A percentile compares a stretch with the other conserved stretches of the same genome.
Evolutionary conservation across 2,113 vertebrate genomes (phyloP).

Genomic region (Spheniscus mendiculus): DNA sequence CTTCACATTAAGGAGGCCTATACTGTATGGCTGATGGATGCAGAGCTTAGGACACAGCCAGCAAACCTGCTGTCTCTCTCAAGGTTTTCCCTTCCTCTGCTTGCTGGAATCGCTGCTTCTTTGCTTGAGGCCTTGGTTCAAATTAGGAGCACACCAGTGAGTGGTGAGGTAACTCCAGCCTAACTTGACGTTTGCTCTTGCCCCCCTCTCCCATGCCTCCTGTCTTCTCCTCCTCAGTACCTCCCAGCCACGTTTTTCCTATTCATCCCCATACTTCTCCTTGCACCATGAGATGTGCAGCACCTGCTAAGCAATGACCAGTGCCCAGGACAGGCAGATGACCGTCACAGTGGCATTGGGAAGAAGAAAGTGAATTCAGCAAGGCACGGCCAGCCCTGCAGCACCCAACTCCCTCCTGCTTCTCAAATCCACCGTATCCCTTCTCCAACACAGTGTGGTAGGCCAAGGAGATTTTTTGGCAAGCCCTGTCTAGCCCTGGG

Average conservation of each 20-base stretch:
- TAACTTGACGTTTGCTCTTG: background rate
- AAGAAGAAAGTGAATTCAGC: background rate
- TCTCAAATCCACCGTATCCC: background rate
- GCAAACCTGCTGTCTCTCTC: background rate
- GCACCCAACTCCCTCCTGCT: background rate
- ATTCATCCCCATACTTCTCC: background rate
- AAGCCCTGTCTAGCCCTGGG: background rate
- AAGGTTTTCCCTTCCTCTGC: background rate
- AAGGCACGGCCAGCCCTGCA: background rate
- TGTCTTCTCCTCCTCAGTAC: background rate
- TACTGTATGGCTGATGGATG: background rate
- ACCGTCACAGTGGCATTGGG: fast-evolving
- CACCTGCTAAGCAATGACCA: background rate
- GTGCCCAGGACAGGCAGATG: background rate
- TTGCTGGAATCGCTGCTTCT: background rate
- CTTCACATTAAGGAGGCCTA: background rate
- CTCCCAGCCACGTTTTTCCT: background rate
- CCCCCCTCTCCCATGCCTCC: background rate
- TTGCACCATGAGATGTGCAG: background rate
- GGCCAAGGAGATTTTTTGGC: background rate
- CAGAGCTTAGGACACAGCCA: background rate
- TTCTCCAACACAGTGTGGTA: background rate
- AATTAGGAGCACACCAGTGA: background rate
- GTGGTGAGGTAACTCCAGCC: background rate
- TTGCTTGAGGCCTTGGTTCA: background rate